Conservation (phyloP, 1,140 invertebrate genomes). For the Lysiphlebus fabarum region DNA sequence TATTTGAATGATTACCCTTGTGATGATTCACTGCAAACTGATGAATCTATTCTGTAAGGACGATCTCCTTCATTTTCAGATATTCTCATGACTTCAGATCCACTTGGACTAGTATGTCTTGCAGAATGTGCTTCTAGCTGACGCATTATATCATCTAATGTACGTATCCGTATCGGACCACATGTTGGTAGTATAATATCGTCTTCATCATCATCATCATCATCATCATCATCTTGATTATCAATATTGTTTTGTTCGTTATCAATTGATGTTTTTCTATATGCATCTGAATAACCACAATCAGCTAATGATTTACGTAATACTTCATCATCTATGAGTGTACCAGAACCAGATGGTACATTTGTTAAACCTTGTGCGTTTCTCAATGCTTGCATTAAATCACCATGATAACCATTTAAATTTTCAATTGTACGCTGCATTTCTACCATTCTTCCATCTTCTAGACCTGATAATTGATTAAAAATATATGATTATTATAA, state of each 20-base stretch:
- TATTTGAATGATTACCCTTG: constrained; percentile 60
- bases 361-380: constrained; percentile 65
- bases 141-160: constrained; percentile 85
- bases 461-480: constrained; percentile 47
- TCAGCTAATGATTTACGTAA: constrained; percentile 66
- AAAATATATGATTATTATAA: too few relatives aligned
- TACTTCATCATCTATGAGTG: constrained; percentile 61
- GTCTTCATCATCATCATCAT: constrained; percentile 51
- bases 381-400: constrained; percentile 82
- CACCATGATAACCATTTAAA: constrained; percentile 89
- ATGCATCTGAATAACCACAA: constrained; percentile 60
- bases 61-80: constrained; percentile 87
- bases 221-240: constrained; percentile 47
- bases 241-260: constrained; percentile 57
- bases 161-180: constrained; percentile 78
- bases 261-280: constrained; percentile 60
- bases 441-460: too few relatives aligned
- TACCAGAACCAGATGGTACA: constrained; percentile 61
- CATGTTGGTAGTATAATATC: constrained; percentile 66
- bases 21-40: constrained; percentile 70
- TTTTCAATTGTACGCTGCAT: constrained; percentile 81
- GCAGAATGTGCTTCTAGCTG: constrained; percentile 85
- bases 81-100: constrained; percentile 87
- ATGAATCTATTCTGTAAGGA: constrained; percentile 81
- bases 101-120: constrained; percentile 83